These are phyloP conservation scores for Hetaerina titia DNA, from an alignment of 2,888 invertebrate genomes.

Conservation along the genomic window DNA sequence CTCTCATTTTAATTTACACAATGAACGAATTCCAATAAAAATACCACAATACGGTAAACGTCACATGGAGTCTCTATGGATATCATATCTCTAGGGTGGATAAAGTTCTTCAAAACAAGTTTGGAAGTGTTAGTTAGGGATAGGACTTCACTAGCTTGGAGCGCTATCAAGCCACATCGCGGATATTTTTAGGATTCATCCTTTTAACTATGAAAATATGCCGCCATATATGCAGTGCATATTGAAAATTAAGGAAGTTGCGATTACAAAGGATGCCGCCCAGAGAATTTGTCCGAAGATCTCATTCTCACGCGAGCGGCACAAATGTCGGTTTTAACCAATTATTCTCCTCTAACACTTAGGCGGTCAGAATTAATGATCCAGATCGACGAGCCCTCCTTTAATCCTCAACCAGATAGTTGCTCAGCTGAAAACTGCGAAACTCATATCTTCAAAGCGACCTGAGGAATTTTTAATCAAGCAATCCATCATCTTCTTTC, in stretches of 20 bases:
- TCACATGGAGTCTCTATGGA: neutral
- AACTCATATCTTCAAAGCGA: neutral
- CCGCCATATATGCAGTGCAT: neutral
- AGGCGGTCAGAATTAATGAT: neutral
- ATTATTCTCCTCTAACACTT: neutral
- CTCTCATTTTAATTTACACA: neutral
- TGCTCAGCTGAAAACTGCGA: neutral
- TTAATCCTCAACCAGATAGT: neutral
- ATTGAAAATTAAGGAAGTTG: slow-evolving; percentile 17
- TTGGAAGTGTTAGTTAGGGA: neutral
- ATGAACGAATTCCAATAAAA: neutral
- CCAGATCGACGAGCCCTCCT: neutral
- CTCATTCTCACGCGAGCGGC: neutral
- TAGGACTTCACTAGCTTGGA: neutral
- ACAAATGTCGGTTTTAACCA: neutral
- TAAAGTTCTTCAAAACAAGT: neutral
- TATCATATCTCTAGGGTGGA: neutral
- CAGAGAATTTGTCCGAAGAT: neutral
- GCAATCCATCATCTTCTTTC: neutral
- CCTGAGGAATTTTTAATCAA: neutral
- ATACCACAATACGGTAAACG: neutral
- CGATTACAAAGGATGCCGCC: neutral
- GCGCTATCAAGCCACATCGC: neutral
- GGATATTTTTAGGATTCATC: neutral
- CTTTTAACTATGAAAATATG: neutral